A percentile compares a stretch with the other conserved stretches of the same genome.
These are phyloP conservation scores for Acanthurus tractus DNA, from an alignment of 2,797 vertebrate genomes.

Conservation along the genomic window DNA sequence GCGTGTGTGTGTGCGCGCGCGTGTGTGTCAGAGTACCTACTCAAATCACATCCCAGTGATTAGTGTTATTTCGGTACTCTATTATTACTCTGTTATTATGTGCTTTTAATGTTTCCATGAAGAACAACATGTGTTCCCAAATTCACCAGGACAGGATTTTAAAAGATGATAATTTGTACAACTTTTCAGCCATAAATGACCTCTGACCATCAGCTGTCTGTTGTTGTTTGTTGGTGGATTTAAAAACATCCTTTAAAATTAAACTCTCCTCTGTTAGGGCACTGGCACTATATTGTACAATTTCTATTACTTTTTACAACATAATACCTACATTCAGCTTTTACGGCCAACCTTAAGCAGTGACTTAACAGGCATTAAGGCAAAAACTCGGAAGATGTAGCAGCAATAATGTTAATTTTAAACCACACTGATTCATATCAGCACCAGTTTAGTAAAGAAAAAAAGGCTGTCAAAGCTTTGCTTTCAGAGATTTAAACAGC, in stretches of 20 bases:
- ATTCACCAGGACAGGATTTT: not conserved
- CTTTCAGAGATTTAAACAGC: conserved; percentile 46
- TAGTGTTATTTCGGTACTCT: not conserved
- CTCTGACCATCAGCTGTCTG: too few species aligned
- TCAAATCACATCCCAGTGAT: not conserved
- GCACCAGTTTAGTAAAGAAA: not conserved
- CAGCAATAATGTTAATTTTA: conserved; percentile 13
- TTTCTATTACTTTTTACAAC: not conserved
- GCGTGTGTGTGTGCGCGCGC: too few species aligned
- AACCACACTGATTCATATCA: conserved; percentile 22
- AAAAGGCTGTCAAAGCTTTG: conserved; percentile 41
- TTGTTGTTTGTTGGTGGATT: not conserved
- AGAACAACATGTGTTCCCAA: not conserved
- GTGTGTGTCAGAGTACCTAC: too few species aligned
- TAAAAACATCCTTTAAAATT: not conserved
- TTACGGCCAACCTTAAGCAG: not conserved
- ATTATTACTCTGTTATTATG: too few species aligned
- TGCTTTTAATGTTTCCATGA: not conserved
- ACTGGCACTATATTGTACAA: not conserved
- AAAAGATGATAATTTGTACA: not conserved
- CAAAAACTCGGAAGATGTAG: not conserved
- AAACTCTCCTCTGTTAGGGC: not conserved
- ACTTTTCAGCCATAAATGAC: not conserved
- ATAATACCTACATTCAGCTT: not conserved
- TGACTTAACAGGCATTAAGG: not conserved